Conservation (phyloP, 2,888 invertebrate species). For the Nemotelus nigrinus region DNA sequence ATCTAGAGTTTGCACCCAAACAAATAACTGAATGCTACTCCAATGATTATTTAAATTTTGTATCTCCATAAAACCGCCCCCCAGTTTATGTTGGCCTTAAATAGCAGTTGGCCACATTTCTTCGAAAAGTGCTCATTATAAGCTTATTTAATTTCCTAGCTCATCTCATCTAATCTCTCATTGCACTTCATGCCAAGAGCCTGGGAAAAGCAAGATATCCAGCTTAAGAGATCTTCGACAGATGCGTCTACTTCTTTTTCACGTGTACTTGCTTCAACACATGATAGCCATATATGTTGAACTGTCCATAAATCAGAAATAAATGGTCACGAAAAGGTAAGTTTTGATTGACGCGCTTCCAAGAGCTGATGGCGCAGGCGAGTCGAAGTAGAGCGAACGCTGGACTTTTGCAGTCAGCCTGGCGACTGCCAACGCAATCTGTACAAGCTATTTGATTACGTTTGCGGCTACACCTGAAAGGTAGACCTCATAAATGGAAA, state of each 20-base stretch:
- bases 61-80: too few species aligned
- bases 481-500: slow-evolving; percentile 36
- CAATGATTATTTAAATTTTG: too few species aligned
- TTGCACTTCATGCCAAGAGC: slow-evolving; percentile 19
- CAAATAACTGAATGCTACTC: too few species aligned
- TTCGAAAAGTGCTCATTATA: slow-evolving; percentile 8
- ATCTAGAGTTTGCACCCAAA: too few species aligned
- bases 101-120: neutral
- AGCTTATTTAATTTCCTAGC: slow-evolving; percentile 16
- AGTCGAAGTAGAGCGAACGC: neutral
- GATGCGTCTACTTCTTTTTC: slow-evolving; percentile 13
- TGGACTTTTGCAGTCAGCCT: slow-evolving; percentile 28
- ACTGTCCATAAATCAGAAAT: slow-evolving; percentile 39
- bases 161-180: neutral
- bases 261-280: neutral
- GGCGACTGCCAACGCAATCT: slow-evolving; percentile 28
- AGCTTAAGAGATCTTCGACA: neutral
- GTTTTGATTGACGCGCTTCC: slow-evolving; percentile 35
- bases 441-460: slow-evolving; percentile 1
- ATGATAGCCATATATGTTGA: slow-evolving; percentile 13
- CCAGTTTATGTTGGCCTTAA: too few species aligned
- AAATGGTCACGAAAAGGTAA: slow-evolving; percentile 39
- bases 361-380: slow-evolving; percentile 3
- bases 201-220: neutral
- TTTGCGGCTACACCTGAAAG: slow-evolving; percentile 34